Evolutionary conservation across 2,113 vertebrate genomes (phyloP).

Genomic region (Centropristis striata): DNA sequence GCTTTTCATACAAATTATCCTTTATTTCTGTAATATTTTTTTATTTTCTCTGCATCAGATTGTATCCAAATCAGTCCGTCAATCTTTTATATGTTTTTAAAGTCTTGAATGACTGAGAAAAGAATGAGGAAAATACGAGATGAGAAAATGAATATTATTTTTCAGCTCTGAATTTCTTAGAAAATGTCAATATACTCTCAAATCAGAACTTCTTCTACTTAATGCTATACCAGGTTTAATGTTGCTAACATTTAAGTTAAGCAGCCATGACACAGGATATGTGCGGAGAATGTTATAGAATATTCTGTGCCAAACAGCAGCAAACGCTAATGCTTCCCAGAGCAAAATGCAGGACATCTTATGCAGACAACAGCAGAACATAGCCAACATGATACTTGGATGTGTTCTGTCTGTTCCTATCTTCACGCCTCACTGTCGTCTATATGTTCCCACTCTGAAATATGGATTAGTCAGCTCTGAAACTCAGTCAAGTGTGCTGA

Average conservation of each 20-base stretch:
- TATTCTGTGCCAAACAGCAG: background rate
- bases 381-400: conserved; percentile 10
- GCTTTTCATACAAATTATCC: background rate
- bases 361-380: conserved; percentile 17
- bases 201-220: background rate
- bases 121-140: background rate
- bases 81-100: background rate
- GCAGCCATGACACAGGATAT: background rate
- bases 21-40: background rate
- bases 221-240: background rate
- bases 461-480: conserved; percentile 52
- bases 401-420: conserved; percentile 63
- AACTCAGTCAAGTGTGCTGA: conserved; percentile 46
- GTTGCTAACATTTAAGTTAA: background rate
- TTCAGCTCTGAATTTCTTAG: background rate
- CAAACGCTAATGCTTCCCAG: background rate
- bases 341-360: conserved; percentile 9
- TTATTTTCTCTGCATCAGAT: background rate
- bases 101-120: background rate
- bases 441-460: conserved; percentile 50
- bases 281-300: background rate
- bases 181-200: background rate
- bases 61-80: too few species aligned
- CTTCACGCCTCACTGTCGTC: conserved; percentile 51
- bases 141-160: too few species aligned